Evolutionary conservation across 2,888 invertebrate species (phyloP), one percentile per base, ranked within the genome.

Genomic region (Dromius quadrimaculatus): DNA sequence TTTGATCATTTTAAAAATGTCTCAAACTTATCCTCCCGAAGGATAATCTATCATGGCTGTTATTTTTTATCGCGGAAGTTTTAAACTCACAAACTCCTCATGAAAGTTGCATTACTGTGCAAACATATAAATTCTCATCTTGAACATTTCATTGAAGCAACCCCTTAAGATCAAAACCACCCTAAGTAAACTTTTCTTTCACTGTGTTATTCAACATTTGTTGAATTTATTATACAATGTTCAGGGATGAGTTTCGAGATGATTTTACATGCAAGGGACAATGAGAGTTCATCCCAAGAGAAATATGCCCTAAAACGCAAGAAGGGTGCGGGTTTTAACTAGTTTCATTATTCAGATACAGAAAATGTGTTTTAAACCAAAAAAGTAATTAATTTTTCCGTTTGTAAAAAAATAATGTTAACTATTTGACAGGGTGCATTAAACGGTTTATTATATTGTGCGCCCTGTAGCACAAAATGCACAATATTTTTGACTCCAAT

Each of bases 71-170:
- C 15, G 8, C 23, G 11, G 13, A 54, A 54, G 50, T 54, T 54
- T 54, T 28, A 28, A 13, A 13, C 23, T 1, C 47, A n/a, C n/a
- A n/a, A n/a, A n/a, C n/a, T n/a, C 28, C 28, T 54, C 50, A 50
- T 50, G 23, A 50, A 50, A 50, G 23, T 50, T 50, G 11, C 47
- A 54, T 5, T 6, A 8, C 28, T 28, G 50, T 54, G 28, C 50
- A 54, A 54, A 54, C 50, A 54, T 54, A 54, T 54, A 54, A 54
- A 54, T 54, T 54, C 50, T 54, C 28, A 54, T 54, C 50, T 23
- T 22, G 41, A 15, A 41, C 41, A 41, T 41, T 41, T 41, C 41
- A 41, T 41, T 11, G 41, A 2, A 28, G 28, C 50, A 28, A 54
- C 59, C 59, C 59, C 36, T 59, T 59, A 20, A 34, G 19, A 59